Evolutionary conservation across 2,888 invertebrate species (phyloP).

Genomic region (Prosopocoilus inquinatus): DNA sequence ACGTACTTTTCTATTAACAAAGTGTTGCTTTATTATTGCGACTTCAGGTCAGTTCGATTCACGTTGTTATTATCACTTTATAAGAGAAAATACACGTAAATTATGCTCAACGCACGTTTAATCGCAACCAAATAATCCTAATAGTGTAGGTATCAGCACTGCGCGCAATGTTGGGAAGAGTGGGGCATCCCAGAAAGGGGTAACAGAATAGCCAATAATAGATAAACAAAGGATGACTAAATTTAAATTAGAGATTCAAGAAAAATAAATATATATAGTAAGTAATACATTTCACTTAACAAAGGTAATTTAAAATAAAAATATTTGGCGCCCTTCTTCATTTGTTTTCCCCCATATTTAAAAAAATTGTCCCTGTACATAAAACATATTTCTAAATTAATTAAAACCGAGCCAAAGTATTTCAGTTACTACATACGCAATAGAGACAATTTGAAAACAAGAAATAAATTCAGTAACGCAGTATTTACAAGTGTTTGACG

Average conservation of each 20-base stretch:
- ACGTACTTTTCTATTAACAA: not conserved
- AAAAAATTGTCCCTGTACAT: not conserved
- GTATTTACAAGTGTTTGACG: not conserved
- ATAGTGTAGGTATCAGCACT: not conserved
- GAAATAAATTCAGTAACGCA: not conserved
- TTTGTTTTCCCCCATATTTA: too few relatives aligned
- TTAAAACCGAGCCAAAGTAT: not conserved
- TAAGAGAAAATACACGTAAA: too few relatives aligned
- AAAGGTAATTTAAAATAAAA: too few relatives aligned
- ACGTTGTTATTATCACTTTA: too few relatives aligned
- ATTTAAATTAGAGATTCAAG: constrained; percentile 18
- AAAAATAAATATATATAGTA: not conserved
- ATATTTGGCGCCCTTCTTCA: too few relatives aligned
- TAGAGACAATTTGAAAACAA: not conserved
- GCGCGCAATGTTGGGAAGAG: constrained; percentile 13
- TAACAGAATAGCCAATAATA: constrained; percentile 21
- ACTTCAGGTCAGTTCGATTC: too few relatives aligned
- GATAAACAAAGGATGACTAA: constrained; percentile 28
- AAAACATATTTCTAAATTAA: not conserved
- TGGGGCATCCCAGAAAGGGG: constrained; percentile 13
- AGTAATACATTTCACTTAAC: too few relatives aligned
- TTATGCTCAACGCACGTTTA: constrained; percentile 1
- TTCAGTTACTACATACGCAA: too few relatives aligned
- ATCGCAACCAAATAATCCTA: constrained; percentile 8
- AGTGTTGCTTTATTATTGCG: not conserved